Percentiles rank a stretch among this genome's conserved stretches.
phyloP scores from a whole-genome alignment of 2,113 vertebrate genomes.

The Acinonyx jubatus region DNA sequence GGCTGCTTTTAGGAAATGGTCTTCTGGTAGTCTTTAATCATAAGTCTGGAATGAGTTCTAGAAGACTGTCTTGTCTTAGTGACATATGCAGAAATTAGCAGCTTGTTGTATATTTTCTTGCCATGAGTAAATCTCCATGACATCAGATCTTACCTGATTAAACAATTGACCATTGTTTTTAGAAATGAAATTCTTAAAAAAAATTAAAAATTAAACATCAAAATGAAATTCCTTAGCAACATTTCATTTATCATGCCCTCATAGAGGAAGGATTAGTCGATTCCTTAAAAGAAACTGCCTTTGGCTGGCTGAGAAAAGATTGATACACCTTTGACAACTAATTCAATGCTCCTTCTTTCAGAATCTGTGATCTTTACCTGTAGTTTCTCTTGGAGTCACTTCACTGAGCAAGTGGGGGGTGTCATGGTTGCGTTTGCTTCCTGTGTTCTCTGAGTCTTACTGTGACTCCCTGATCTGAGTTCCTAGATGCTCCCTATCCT shows the following conservation, averaged over 20 bases:
- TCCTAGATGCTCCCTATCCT: neutral
- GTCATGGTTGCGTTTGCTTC: neutral
- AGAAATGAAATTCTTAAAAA: neutral
- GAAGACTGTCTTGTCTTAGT: neutral
- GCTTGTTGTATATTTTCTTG: neutral
- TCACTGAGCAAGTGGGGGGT: neutral
- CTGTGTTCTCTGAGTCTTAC: neutral
- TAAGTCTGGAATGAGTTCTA: neutral
- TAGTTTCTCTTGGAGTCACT: neutral
- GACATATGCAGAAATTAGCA: neutral
- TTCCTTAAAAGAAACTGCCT: neutral
- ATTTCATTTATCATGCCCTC: neutral
- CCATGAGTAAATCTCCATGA: neutral
- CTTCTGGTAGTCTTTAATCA: neutral
- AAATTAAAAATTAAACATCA: neutral
- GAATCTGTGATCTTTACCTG: neutral
- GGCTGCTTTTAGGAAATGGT: neutral
- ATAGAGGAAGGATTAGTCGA: neutral
- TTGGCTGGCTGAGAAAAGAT: conserved; percentile 15
- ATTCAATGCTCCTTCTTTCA: neutral
- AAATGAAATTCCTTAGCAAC: neutral
- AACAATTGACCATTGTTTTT: neutral
- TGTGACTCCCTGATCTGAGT: neutral
- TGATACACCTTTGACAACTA: neutral
- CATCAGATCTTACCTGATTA: neutral